Evolutionary conservation across 2,888 invertebrate genomes (phyloP), one percentile per base, ranked within the genome.

Genomic region (Macaria notata): DNA sequence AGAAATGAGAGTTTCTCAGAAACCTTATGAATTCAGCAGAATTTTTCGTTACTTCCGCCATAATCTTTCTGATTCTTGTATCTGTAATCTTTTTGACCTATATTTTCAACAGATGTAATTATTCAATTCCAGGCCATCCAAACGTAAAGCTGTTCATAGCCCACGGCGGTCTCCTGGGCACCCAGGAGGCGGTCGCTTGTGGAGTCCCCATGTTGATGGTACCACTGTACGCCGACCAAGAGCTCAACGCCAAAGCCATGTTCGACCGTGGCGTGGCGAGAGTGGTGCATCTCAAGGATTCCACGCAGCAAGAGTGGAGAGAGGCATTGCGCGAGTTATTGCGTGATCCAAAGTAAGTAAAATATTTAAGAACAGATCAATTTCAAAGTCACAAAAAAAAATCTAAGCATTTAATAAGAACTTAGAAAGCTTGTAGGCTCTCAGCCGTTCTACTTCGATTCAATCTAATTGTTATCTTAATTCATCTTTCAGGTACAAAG

Each of bases 121-220:
- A 6, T 36, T 36, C 7, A 4, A 36, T 36, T 62, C 47, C 76
- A 92, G 92, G 92, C 75, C 93, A 94, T 64, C 88, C 88, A 3
- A 92, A 93, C 62, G 87, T 92, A 1, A 88, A 86, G 64, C 71
- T 93, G 54, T 94, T 94, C 71, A 92, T 94, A 72, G 93, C 93
- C 0, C 94, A 94, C 77, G 94, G 94, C 4, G 94, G 94, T 4
- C 81, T 93, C 43, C 87, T 93, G 56, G 93, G 93, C 45, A 92
- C 93, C 0, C 93, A 93, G 71, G 94, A 94, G 71, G 92, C 93
- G 0, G 92, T 92, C 30, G 92, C 92, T 33, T 92, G 92, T 64
- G 93, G 89, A 1, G 91, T 92, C 4, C 93, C 93, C 0, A 89
- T 93, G 77, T 68, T 93, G 38, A 92, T 92, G 60, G 86, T 93